These are phyloP conservation scores for Agrilus cyanescens DNA, from an alignment of 2,888 invertebrate species.

Conservation along the genomic window DNA sequence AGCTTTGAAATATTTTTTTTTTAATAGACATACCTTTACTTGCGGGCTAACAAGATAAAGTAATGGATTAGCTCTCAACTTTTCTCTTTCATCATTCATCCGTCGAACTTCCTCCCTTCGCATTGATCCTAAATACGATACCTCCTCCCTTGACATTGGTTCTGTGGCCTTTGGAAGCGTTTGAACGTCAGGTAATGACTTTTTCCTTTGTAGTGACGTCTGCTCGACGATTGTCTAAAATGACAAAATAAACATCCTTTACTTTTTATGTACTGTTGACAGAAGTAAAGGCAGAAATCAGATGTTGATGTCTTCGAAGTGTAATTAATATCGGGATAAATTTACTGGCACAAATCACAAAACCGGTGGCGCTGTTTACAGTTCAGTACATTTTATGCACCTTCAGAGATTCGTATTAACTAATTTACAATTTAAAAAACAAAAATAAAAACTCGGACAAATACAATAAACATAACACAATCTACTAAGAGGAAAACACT, in stretches of 20 bases:
- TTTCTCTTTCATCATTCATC: conserved; percentile 82
- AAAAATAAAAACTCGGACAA: too few relatives aligned
- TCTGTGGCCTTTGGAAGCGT: conserved; percentile 68
- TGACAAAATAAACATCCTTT: conserved; percentile 13
- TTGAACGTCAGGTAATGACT: conserved; percentile 92
- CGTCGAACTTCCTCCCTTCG: conserved; percentile 89
- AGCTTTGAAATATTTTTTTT: too few relatives aligned
- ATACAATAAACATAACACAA: too few relatives aligned
- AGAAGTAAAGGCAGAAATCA: not conserved
- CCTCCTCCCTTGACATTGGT: conserved; percentile 89
- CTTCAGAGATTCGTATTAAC: too few relatives aligned
- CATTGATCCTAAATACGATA: conserved; percentile 84
- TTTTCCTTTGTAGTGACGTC: conserved; percentile 79
- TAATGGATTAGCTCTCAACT: conserved; percentile 87
- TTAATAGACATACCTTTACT: conserved; percentile 68
- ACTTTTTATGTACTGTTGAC: conserved; percentile 6
- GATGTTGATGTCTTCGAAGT: too few relatives aligned
- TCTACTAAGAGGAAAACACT: too few relatives aligned
- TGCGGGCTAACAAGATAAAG: conserved; percentile 94
- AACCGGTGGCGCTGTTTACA: too few relatives aligned
- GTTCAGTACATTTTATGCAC: too few relatives aligned
- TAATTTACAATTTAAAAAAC: too few relatives aligned
- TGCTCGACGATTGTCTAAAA: conserved; percentile 66
- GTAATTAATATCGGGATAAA: too few relatives aligned
- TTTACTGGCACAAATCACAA: too few relatives aligned